Percentiles rank a stretch among this genome's conserved stretches.
Conservation (phyloP, 2,113 vertebrate species). For the Prochilodus magdalenae region DNA sequence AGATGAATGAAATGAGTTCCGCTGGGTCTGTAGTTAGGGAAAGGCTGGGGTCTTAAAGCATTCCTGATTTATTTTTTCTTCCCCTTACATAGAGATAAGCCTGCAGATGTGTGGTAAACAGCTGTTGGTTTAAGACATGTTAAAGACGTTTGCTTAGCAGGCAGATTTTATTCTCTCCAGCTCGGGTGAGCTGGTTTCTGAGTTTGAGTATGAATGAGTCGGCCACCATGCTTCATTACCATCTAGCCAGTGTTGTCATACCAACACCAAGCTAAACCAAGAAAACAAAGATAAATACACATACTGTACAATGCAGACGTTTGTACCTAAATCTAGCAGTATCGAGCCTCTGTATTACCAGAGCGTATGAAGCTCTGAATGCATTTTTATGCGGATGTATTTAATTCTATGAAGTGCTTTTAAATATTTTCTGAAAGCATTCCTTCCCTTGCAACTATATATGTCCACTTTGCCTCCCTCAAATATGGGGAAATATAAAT, state of each 20-base stretch:
- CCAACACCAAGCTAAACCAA: conserved; percentile 27
- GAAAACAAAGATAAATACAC: conserved; percentile 11
- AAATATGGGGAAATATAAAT: conserved; percentile 72
- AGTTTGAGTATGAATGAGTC: conserved; percentile 27
- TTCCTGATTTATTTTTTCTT: background rate
- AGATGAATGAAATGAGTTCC: background rate
- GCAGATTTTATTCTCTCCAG: background rate
- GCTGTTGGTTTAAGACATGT: background rate
- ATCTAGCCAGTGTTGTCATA: conserved; percentile 53
- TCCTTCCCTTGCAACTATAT: conserved; percentile 75
- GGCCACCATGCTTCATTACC: conserved; percentile 17
- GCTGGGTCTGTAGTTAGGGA: background rate
- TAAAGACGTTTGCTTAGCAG: background rate
- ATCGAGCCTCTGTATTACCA: conserved; percentile 40
- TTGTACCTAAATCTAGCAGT: conserved; percentile 38
- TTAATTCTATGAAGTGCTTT: conserved; percentile 82
- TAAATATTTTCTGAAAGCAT: conserved; percentile 78
- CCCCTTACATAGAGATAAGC: background rate
- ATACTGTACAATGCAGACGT: conserved; percentile 40
- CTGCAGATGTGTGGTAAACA: background rate
- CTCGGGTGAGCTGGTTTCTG: conserved; percentile 20
- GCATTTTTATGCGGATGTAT: conserved; percentile 70
- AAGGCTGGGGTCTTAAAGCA: background rate
- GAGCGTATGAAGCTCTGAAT: conserved; percentile 41
- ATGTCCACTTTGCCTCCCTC: conserved; percentile 75